Percentiles rank a stretch among this genome's conserved stretches.
These are phyloP conservation scores for Brachycybe producta DNA, from an alignment of 2,888 invertebrate genomes.

Conservation along the genomic window DNA sequence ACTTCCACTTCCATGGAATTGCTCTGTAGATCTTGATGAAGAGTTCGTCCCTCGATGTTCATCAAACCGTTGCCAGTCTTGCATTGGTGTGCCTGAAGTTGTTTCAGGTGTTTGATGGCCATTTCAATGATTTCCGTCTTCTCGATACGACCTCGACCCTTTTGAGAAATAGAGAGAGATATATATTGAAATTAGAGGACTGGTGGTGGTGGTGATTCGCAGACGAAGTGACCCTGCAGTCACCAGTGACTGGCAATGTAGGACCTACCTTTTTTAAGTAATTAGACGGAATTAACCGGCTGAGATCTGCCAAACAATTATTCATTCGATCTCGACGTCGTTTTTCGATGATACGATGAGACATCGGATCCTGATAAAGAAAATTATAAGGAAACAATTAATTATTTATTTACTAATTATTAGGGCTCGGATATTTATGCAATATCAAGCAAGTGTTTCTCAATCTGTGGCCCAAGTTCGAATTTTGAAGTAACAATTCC, in stretches of 20 bases:
- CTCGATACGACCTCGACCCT: constrained; percentile 83
- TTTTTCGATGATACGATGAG: constrained; percentile 95
- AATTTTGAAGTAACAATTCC: no score
- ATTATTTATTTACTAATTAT: constrained; percentile 4
- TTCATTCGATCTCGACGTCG: constrained; percentile 91
- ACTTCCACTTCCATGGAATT: neutral
- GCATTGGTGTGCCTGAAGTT: constrained; percentile 48
- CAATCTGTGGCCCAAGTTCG: no score
- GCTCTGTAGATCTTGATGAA: neutral
- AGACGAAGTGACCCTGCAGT: no score
- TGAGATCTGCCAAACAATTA: constrained; percentile 86
- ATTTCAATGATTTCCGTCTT: constrained; percentile 97
- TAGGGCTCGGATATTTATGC: no score
- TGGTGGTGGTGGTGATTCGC: no score
- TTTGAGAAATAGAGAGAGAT: no score
- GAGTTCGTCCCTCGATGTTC: neutral
- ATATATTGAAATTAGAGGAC: no score
- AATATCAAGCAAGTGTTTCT: no score
- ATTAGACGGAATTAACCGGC: constrained; percentile 80
- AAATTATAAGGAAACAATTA: constrained; percentile 18
- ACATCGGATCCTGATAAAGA: constrained; percentile 80
- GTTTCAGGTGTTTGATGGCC: constrained; percentile 89
- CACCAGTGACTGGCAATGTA: no score
- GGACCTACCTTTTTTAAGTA: constrained; percentile 62
- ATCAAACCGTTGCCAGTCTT: constrained; percentile 20